Evolutionary conservation across 1,140 invertebrate genomes (phyloP), one percentile per base, ranked within the genome.

Genomic region (Nixonia krombeini): DNA sequence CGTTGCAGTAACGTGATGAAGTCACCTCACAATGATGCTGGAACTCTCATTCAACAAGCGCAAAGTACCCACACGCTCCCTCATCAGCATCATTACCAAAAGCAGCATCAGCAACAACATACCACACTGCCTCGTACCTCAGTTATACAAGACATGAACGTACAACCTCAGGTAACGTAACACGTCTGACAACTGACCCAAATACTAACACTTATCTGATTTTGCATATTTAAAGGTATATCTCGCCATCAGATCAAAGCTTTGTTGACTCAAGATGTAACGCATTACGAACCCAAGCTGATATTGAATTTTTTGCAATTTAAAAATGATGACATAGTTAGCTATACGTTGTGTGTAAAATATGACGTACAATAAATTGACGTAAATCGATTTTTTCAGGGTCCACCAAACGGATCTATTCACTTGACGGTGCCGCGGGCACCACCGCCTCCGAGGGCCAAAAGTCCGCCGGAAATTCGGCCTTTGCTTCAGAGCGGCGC

Each of bases 361-460:
- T n/a, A n/a, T n/a, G n/a, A n/a, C n/a, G n/a, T n/a, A n/a, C n/a
- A n/a, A n/a, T n/a, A n/a, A n/a, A n/a, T n/a, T n/a, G n/a, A n/a
- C n/a, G n/a, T n/a, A n/a, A n/a, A n/a, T n/a, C n/a, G n/a, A n/a
- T n/a, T 49, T 12, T 79, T 75, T 46, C 68, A 84, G 81, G 80
- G 80, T 61, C 87, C 87, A 38, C 88, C 88, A 3, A 89, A 89
- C 70, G 88, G 88, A 28, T 86, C 86, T 9, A 86, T 89, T 67
- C 87, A 88, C 44, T 66, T 88, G 63, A 85, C 84, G 23, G 82
- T 89, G 15, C 88, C 88, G 9, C 80, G 86, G 18, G 86, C 88
- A 1, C 88, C 88, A 7, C 87, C 87, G 21, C 88, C 88, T 1
- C 86, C 87, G 0, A 81, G 87, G 64, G 72, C 82, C n/a, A 87